A percentile compares a stretch with the other conserved stretches of the same genome.
Evolutionary conservation across 2,888 invertebrate genomes (phyloP).

Genomic region (Leptarthrus brevirostris): DNA sequence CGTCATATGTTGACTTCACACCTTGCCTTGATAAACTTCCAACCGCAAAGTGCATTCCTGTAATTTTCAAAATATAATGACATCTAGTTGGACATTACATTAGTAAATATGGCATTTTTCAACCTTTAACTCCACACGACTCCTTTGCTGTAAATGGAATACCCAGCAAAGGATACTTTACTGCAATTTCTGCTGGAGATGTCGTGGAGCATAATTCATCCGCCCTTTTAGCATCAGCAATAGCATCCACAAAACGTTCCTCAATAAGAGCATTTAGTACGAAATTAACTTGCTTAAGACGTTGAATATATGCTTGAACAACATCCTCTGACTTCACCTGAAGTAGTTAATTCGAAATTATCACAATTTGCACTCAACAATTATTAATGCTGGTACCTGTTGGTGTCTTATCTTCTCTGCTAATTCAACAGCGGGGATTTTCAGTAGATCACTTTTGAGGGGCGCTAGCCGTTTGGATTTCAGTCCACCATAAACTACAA

Average conservation of each 20-base stretch:
- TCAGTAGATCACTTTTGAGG: conserved; percentile 54
- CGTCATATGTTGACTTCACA: conserved; percentile 73
- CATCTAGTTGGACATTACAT: too few species aligned
- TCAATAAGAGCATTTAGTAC: conserved; percentile 78
- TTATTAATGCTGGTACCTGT: conserved; percentile 56
- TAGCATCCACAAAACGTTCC: conserved; percentile 73
- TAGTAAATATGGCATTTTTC: conserved; percentile 50
- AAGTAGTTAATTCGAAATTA: conserved; percentile 46
- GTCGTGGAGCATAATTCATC: conserved; percentile 67
- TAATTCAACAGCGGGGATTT: conserved; percentile 68
- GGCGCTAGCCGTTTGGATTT: conserved; percentile 53
- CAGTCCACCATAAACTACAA: conserved; percentile 49
- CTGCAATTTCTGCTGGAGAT: conserved; percentile 63
- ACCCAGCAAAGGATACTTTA: conserved; percentile 78
- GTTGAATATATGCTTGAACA: conserved; percentile 72
- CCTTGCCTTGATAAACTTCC: conserved; percentile 71
- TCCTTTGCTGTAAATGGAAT: conserved; percentile 87
- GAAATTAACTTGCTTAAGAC: conserved; percentile 75
- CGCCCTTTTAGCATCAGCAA: conserved; percentile 72
- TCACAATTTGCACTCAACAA: not conserved
- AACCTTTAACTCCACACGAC: conserved; percentile 80
- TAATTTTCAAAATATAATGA: conserved; percentile 41
- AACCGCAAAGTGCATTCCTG: conserved; percentile 77
- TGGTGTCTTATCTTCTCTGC: conserved; percentile 70
- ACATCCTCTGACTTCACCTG: conserved; percentile 74